Evolutionary conservation across 2,113 vertebrate genomes (phyloP), one percentile per base, ranked within the genome.

Genomic region (Actinemys pallida): DNA sequence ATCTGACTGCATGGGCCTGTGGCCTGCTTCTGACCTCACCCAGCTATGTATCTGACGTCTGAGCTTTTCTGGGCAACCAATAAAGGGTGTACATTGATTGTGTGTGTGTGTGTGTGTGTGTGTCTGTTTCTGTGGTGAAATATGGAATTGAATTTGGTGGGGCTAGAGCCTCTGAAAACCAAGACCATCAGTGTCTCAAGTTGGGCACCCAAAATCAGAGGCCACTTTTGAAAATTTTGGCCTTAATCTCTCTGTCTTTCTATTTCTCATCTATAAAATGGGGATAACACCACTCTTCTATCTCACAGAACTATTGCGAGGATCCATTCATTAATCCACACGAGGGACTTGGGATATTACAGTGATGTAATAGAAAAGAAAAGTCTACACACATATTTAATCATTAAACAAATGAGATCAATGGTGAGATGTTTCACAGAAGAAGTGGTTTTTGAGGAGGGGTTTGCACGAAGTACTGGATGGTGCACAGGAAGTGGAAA

Each of bases 211-310:
- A 56, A 87, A 31, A 87, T 53, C 27, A 82, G 52, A 56, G 89
- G 50, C 79, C 65, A 10, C 13, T 82, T 80, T 95, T 84, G 59
- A 92, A 90, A 92, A 87, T 35, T 49, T 56, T 76, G 85, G 76
- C 59, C 27, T 89, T 88, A 86, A 16, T 81, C 81, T 83, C 93
- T 90, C 65, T 89, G 75, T 90, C 69, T 20, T 72, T 96, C 79
- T 93, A 35, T 65, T 88, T 90, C 91, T 75, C 87, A 13, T 54
- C 42, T 93, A 85, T 91, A 59, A 82, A 93, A 87, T 54, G 10
- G 81, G 86, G 92, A 82, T 35, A 92, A 39, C 49, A 75, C 57
- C 39, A 94, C 20, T 72, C 5, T 52, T 76, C 6, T n/a, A 8
- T 31, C n/a, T 29, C n/a, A 31, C 31, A 1, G 62, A 83, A 10